phyloP scores from a whole-genome alignment of 1,140 invertebrate species.

The Tenebrio molitor region DNA sequence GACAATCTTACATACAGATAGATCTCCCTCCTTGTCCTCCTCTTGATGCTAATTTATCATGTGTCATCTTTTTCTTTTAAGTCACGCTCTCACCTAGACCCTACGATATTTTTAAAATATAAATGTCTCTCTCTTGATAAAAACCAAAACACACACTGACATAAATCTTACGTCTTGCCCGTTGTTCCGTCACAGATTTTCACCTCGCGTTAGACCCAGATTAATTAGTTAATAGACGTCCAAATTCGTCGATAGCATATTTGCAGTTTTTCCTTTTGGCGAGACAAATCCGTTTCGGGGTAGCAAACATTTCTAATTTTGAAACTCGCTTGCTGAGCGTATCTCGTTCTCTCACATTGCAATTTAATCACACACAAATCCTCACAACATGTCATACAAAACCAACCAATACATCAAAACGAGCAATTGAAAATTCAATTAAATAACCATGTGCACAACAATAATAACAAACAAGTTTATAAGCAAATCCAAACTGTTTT shows the following conservation, averaged over 20 bases:
- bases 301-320: neutral
- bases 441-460: neutral
- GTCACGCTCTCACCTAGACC: neutral
- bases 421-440: slow-evolving; percentile 22
- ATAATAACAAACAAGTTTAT: too few species aligned
- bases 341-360: slow-evolving; percentile 6
- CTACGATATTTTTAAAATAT: slow-evolving; percentile 11
- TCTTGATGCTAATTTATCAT: slow-evolving; percentile 23
- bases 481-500: too few species aligned
- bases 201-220: too few species aligned
- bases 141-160: too few species aligned
- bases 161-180: too few species aligned
- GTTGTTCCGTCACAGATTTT: too few species aligned
- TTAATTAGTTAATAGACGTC: too few species aligned
- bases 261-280: too few species aligned
- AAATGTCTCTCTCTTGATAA: too few species aligned
- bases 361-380: slow-evolving; percentile 25
- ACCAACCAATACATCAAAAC: neutral
- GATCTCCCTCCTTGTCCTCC: slow-evolving; percentile 3
- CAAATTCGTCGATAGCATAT: too few species aligned
- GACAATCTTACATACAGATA: slow-evolving; percentile 25
- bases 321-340: slow-evolving; percentile 4
- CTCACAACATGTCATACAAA: neutral
- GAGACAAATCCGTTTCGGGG: too few species aligned
- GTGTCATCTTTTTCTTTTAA: slow-evolving; percentile 20